These are phyloP conservation scores for Crematogaster levior DNA, from an alignment of 2,888 invertebrate genomes.

Conservation along the genomic window DNA sequence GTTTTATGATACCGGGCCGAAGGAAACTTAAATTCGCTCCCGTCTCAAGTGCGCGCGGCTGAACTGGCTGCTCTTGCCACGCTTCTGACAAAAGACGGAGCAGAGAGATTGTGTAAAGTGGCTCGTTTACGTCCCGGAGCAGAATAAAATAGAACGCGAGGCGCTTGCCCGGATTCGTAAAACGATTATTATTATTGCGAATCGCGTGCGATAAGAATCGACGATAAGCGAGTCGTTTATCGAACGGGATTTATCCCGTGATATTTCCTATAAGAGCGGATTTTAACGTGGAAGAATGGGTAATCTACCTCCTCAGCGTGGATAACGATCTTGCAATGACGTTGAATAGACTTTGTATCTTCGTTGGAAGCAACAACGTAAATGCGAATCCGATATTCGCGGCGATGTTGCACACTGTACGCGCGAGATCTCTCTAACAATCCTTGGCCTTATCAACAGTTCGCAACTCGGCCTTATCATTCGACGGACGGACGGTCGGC, in stretches of 20 bases:
- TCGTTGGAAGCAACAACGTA: conserved; percentile 15
- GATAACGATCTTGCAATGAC: conserved; percentile 18
- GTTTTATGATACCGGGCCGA: conserved; percentile 58
- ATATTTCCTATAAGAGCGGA: conserved; percentile 25
- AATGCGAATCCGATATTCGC: conserved; percentile 42
- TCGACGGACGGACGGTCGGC: conserved; percentile 19
- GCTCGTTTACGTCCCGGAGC: conserved; percentile 36
- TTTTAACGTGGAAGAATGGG: conserved; percentile 36
- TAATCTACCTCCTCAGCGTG: neutral
- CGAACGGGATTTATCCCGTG: conserved; percentile 41
- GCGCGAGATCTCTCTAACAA: conserved; percentile 21
- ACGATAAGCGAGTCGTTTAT: conserved; percentile 31
- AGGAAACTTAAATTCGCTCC: conserved; percentile 44
- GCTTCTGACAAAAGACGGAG: conserved; percentile 19
- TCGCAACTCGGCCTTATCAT: conserved; percentile 53
- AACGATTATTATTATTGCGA: conserved; percentile 48
- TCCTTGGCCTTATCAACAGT: conserved; percentile 59
- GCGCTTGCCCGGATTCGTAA: conserved; percentile 25
- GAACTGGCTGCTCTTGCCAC: neutral
- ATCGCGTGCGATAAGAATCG: conserved; percentile 42
- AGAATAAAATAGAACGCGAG: conserved; percentile 23
- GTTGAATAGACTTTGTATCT: neutral
- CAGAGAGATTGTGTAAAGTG: conserved; percentile 41
- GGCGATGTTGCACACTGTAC: conserved; percentile 2
- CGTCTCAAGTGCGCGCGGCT: conserved; percentile 22